Base-by-base conservation (phyloP, 2,113 vertebrate species). In the Stigmatopora nigra region DNA sequence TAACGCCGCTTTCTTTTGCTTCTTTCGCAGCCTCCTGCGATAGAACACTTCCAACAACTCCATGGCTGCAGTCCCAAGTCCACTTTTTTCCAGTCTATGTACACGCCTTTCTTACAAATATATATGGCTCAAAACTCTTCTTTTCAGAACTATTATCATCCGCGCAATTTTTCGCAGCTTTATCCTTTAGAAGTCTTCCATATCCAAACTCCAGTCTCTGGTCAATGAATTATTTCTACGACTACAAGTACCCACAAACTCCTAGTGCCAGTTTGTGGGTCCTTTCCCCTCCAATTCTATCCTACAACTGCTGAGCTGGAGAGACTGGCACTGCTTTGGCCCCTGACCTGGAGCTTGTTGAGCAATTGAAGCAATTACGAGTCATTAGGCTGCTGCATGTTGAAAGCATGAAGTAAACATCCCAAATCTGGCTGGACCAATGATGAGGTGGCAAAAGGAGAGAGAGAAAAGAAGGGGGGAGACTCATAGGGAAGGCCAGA, bases 21-120 rank as follows among this genome's bases (percentile, higher is more conserved):
- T 88, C 82, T 78, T 86, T 14, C 84, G 69, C 20, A 82, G 78
- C 69, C 82, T 92, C 73, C 86, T 81, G 63, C 87, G 90, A 69
- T 84, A 88, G 64, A 90, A 87, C 0, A 69, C 89, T 63, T 87
- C 86, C 64, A 89, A 48, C 48, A 88, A 75, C 70, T 90, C 87
- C 87, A 82, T 82, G 63, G 48, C 20, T 41, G n/a, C 3, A 1
- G 13, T 19, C 25, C 22, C 25, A 36, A 62, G 16, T 74, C 70
- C 35, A 5, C 25, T 45, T 46, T 44, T 31, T 19, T 65, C 7
- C 59, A 0, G 8, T 71, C 22, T 57, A 11, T 3, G 5, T 70
- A 11, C 35, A 35, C 6, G n/a, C 2, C 41, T 15, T 5, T 38
- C 20, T 48, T 6, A 60, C 15, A 52, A n/a, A n/a, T 53, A 60